Conservation (phyloP, 1,140 invertebrate genomes). For the Wiebesia pumilae region DNA sequence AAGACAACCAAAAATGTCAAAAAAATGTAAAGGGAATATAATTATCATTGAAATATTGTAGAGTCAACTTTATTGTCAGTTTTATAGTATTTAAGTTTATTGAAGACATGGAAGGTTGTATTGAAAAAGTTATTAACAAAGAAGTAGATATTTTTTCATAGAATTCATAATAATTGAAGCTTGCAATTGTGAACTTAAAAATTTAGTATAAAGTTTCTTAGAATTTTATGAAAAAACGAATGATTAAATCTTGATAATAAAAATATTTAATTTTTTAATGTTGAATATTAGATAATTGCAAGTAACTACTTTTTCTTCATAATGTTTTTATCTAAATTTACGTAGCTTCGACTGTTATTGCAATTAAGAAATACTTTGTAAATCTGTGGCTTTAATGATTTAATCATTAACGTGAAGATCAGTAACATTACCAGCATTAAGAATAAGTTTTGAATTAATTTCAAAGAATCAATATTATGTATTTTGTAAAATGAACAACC, state of each 20-base stretch:
- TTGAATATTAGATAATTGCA: background rate
- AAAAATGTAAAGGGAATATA: background rate
- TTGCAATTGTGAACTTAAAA: too few species aligned
- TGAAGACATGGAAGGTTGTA: background rate
- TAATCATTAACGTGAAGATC: slow-evolving; percentile 30
- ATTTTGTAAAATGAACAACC: slow-evolving; percentile 16
- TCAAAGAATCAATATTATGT: slow-evolving; percentile 1
- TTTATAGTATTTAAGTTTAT: background rate
- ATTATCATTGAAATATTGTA: background rate
- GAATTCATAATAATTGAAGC: too few species aligned
- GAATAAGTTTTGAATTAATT: slow-evolving; percentile 10
- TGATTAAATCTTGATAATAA: background rate
- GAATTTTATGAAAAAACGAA: background rate
- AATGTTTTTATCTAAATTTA: slow-evolving; percentile 8
- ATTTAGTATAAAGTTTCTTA: background rate
- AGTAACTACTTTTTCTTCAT: background rate
- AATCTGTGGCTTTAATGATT: background rate
- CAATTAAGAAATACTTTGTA: slow-evolving; percentile 26
- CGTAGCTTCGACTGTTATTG: slow-evolving; percentile 7
- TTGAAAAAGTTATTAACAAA: background rate
- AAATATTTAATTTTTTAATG: too few species aligned
- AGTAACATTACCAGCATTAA: slow-evolving; percentile 3
- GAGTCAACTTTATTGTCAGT: background rate
- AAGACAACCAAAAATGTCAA: background rate
- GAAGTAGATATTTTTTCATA: background rate